A percentile compares a stretch with the other conserved stretches of the same genome.
These are phyloP conservation scores for Schizotus pectinicornis DNA, from an alignment of 2,888 invertebrate species.

Conservation along the genomic window DNA sequence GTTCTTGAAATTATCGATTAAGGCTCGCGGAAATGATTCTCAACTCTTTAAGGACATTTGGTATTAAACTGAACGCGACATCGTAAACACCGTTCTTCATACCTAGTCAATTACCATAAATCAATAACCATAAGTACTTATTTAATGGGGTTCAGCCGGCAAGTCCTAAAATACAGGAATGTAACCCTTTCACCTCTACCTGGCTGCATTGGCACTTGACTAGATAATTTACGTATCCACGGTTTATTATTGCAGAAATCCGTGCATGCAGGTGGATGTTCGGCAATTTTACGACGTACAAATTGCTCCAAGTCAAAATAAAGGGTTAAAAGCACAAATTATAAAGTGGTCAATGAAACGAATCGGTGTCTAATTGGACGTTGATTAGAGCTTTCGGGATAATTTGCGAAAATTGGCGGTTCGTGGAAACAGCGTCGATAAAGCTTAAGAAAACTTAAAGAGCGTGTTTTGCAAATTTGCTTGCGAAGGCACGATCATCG, in stretches of 20 bases:
- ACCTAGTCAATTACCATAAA: constrained; percentile 12
- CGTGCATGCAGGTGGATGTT: too few relatives aligned
- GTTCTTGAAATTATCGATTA: constrained; percentile 27
- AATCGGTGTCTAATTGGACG: neutral
- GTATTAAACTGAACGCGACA: constrained; percentile 2
- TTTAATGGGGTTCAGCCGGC: neutral
- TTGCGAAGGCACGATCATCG: too few relatives aligned
- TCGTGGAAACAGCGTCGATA: too few relatives aligned
- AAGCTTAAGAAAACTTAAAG: too few relatives aligned
- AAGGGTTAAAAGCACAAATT: too few relatives aligned
- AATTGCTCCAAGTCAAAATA: too few relatives aligned
- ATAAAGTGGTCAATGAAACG: too few relatives aligned
- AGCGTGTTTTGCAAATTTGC: too few relatives aligned
- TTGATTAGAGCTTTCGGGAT: neutral
- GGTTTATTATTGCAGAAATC: too few relatives aligned
- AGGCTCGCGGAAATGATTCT: constrained; percentile 7
- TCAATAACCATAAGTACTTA: neutral
- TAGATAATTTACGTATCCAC: too few relatives aligned
- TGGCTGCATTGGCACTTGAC: too few relatives aligned
- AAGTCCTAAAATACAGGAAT: neutral
- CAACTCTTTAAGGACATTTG: constrained; percentile 1
- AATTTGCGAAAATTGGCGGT: neutral
- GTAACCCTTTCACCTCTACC: neutral
- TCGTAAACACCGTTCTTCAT: constrained; percentile 9
- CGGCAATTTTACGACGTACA: too few relatives aligned